phyloP scores from a whole-genome alignment of 2,113 vertebrate genomes.

The Oryzias curvinotus region DNA sequence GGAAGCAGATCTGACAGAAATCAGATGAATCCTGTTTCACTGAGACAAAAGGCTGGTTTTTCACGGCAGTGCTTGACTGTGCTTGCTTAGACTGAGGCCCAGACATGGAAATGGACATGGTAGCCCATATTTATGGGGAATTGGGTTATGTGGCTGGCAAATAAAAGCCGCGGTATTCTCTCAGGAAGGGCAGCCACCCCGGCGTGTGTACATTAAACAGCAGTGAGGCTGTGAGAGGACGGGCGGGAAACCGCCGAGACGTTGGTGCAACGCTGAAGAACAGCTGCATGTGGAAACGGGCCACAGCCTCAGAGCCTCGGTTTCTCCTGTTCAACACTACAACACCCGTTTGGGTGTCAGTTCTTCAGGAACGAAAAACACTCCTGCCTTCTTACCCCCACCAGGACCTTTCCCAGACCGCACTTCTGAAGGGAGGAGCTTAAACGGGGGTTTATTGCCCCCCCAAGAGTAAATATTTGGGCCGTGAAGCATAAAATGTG shows the following conservation, averaged over 20 bases:
- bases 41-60: slow-evolving; percentile 61
- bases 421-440: no score
- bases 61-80: slow-evolving; percentile 53
- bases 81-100: slow-evolving; percentile 59
- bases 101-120: slow-evolving; percentile 65
- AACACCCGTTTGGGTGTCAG: no score
- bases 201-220: slow-evolving; percentile 50
- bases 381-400: no score
- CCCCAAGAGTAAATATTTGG: no score
- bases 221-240: slow-evolving; percentile 14
- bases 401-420: no score
- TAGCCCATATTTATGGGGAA: slow-evolving; percentile 67
- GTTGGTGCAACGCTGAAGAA: slow-evolving; percentile 23
- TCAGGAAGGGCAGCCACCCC: slow-evolving; percentile 23
- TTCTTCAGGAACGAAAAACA: no score
- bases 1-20: slow-evolving; percentile 55
- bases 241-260: slow-evolving; percentile 26
- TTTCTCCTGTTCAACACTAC: no score
- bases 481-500: no score
- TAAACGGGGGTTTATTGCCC: background rate
- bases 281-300: slow-evolving; percentile 15
- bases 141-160: slow-evolving; percentile 59
- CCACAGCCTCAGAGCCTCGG: background rate
- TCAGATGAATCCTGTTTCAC: slow-evolving; percentile 64
- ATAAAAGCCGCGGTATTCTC: slow-evolving; percentile 59